Base-by-base conservation (phyloP, 1,140 invertebrate species). In the Aphis gossypii region DNA sequence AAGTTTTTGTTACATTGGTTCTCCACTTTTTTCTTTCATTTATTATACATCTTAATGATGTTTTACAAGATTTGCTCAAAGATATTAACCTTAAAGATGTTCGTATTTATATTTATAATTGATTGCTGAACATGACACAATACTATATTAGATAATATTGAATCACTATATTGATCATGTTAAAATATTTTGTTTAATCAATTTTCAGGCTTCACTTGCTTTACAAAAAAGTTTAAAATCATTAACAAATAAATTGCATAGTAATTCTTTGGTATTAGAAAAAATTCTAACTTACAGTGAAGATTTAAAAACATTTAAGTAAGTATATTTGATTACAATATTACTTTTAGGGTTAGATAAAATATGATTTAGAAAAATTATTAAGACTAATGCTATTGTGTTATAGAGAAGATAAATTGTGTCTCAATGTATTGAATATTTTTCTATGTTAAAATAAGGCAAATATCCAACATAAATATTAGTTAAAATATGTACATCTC, bases 291-390 rank as follows among this genome's bases (percentile, higher is more conserved):
- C 30, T 25, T 92, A 92, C 30, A 84, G 76, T 92, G 46, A 35
- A 6, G 46, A 54, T 84, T 30, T 92, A 38, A 84, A 92, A 82
- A 92, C 30, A 38, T 46, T 92, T 54, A 92, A 51, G 91, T 92
- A 41, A 48, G 90, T 6, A 92, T 82, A n/a, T 38, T 35, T 82
- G 20, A 90, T 60, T 44, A 91, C 9, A 38, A 21, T 60, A n/a
- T n/a, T 76, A 18, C 60, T 76, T n/a, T n/a, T n/a, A n/a, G 60
- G n/a, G 30, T n/a, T 76, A n/a, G 18, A 76, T 20, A 76, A n/a
- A n/a, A 35, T n/a, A 18, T 76, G 18, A n/a, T n/a, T 14, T n/a
- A n/a, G 38, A 3, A 41, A 38, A 41, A 30, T 30, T 30, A 60
- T 60, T 60, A 25, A 60, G 9, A 60, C 2, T 60, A 11, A 60